These are phyloP conservation scores for Limnothrissa miodon DNA, from an alignment of 2,113 vertebrate species.

Conservation along the genomic window DNA sequence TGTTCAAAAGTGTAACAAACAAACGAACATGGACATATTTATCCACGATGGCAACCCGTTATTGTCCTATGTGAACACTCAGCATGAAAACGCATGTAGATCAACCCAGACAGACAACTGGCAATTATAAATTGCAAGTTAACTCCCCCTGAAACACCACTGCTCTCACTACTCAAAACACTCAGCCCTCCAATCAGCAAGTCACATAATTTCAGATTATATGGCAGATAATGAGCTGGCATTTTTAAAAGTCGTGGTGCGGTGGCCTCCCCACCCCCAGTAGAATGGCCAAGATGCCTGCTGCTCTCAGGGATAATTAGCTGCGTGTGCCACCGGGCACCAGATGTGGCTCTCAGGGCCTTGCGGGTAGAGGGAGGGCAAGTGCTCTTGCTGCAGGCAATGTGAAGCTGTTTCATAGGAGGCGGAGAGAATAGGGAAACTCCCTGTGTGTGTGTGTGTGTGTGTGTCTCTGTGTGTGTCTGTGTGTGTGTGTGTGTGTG, in stretches of 20 bases:
- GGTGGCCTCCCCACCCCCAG: neutral
- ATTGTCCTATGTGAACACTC: neutral
- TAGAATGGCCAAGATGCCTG: neutral
- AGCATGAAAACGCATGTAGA: no score
- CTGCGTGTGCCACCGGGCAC: neutral
- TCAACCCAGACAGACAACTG: neutral
- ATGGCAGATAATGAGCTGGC: neutral
- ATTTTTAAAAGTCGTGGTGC: neutral
- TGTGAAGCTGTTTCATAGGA: neutral
- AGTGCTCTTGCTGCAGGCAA: neutral
- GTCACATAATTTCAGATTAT: neutral
- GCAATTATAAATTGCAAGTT: neutral
- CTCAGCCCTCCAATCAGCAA: neutral
- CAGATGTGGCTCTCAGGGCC: neutral
- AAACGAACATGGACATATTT: no score
- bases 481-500: neutral
- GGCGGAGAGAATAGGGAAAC: neutral
- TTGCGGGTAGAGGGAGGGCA: neutral
- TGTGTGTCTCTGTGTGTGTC: neutral
- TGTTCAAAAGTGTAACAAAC: no score
- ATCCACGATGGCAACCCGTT: neutral
- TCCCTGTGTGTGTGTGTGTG: neutral
- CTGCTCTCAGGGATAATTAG: neutral
- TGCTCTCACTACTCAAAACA: no score
- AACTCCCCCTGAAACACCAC: neutral